Conservation (phyloP, 2,797 vertebrate species). For the Pristis pectinata region DNA sequence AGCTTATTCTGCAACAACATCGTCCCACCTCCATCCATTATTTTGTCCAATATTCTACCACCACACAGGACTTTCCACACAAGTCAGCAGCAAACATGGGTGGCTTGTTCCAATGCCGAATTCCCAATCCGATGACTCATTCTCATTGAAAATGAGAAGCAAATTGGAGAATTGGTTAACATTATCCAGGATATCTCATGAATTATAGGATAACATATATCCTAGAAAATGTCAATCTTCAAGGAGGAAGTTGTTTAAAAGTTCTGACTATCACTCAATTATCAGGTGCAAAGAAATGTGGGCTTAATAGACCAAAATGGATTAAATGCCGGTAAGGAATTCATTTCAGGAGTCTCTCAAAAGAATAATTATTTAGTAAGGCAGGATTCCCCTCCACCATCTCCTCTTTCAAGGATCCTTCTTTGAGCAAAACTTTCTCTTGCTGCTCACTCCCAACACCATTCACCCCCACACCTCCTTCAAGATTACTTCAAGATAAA, state of each 20-base stretch:
- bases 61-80: too few relatives aligned
- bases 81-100: too few relatives aligned
- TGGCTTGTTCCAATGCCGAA: too few relatives aligned
- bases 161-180: neutral
- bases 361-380: neutral
- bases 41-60: too few relatives aligned
- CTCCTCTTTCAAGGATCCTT: neutral
- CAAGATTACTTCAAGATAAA: neutral
- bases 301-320: neutral
- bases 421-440: too few relatives aligned
- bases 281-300: too few relatives aligned
- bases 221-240: neutral
- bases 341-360: neutral
- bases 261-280: neutral
- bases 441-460: too few relatives aligned
- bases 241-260: neutral
- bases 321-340: neutral
- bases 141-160: neutral
- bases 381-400: neutral
- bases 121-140: neutral
- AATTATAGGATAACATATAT: neutral
- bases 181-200: neutral
- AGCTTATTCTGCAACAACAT: too few relatives aligned
- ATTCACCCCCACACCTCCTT: too few relatives aligned
- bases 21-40: too few relatives aligned